Evolutionary conservation across 2,888 invertebrate genomes (phyloP).

Genomic region (Habroteleia sp.): DNA sequence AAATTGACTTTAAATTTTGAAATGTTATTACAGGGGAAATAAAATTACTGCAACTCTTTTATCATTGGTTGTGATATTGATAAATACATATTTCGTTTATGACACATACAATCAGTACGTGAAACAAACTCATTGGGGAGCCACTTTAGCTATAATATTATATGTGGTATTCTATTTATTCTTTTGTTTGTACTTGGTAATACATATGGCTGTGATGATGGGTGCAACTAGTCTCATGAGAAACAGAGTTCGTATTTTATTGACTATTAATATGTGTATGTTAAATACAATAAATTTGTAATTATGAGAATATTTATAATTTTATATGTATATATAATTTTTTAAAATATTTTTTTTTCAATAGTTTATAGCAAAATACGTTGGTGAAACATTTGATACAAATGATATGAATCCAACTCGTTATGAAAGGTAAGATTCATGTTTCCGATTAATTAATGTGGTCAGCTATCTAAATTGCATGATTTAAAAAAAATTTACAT

Average conservation of each 20-base stretch:
- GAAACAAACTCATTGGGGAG: slow-evolving; percentile 78
- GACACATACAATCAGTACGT: slow-evolving; percentile 83
- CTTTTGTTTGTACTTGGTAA: slow-evolving; percentile 88
- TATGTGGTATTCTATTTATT: slow-evolving; percentile 86
- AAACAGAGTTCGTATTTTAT: slow-evolving; percentile 78
- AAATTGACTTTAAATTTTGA: slow-evolving; percentile 12
- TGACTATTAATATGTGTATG: neutral
- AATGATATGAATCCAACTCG: slow-evolving; percentile 82
- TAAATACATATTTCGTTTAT: slow-evolving; percentile 90
- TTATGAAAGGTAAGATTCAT: slow-evolving; percentile 86
- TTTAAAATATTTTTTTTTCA: slow-evolving; percentile 66
- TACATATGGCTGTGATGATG: slow-evolving; percentile 87
- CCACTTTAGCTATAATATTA: slow-evolving; percentile 78
- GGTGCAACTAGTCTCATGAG: slow-evolving; percentile 83
- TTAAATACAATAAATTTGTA: too few relatives aligned
- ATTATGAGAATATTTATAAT: too few relatives aligned
- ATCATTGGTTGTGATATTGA: slow-evolving; percentile 87
- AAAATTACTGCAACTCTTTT: slow-evolving; percentile 86
- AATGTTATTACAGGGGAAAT: slow-evolving; percentile 83
- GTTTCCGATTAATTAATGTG: too few relatives aligned
- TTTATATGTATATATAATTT: neutral
- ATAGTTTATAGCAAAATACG: slow-evolving; percentile 83
- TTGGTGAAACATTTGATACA: slow-evolving; percentile 82
- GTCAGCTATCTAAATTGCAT: too few relatives aligned
- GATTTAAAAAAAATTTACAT: too few relatives aligned